Evolutionary conservation across 2,888 invertebrate genomes (phyloP), one percentile per base, ranked within the genome.

Genomic region (Hesperia comma): DNA sequence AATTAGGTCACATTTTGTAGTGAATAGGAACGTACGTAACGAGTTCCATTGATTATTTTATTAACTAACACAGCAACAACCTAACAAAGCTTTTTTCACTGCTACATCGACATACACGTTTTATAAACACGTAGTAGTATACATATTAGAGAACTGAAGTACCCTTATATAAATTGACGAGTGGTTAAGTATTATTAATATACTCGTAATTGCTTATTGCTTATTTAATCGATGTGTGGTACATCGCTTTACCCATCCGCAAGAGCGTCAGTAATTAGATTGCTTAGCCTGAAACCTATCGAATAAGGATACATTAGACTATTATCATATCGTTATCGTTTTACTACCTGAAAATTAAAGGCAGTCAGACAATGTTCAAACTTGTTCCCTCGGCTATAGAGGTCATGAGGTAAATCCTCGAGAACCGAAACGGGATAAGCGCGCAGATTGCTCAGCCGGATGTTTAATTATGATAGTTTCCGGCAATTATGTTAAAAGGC

Each of bases 391-490:
- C 6, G 12, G n/a, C n/a, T 8, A n/a, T 53, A 53, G n/a, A n/a
- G 32, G 0, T n/a, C 21, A 53, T 1, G 26, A 6, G 7, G n/a
- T 6, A n/a, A 1, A 32, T 32, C 53, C 14, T n/a, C 53, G 32
- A 0, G 46, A 46, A 7, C 15, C 21, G 26, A 49, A 51, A 51
- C 19, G 17, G 33, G 49, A 37, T 46, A 26, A 46, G 57, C 19
- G 41, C 33, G 58, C 57, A 26, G 15, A 10, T 12, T 37, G 37
- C 60, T 61, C 46, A 15, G 49, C 19, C 60, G 60, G 60, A 61
- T 61, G 43, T 61, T 61, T 61, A 61, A 61, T 61, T 61, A 49
- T 37, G 60, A 61, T 49, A 61, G 60, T 61, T 61, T 61, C 60
- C 60, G 60, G 60, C 49, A 61, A 49, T 61, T 43, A 61, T 61